A percentile compares a stretch with the other conserved stretches of the same genome.
These are phyloP conservation scores for Ageneiosus marmoratus DNA, from an alignment of 2,113 vertebrate species.

Conservation along the genomic window DNA sequence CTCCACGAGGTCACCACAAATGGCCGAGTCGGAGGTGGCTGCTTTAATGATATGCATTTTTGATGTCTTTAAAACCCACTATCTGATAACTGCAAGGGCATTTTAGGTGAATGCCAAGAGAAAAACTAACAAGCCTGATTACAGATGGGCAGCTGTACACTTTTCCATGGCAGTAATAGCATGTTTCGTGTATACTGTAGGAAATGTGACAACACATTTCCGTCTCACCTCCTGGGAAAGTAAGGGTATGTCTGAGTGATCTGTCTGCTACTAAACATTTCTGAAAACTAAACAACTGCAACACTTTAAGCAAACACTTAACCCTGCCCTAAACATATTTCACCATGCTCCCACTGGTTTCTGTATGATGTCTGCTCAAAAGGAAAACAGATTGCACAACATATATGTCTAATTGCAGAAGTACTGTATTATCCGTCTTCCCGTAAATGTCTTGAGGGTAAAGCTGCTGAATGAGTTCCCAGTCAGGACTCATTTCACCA, in stretches of 20 bases:
- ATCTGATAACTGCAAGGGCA: neutral
- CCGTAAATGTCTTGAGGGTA: neutral
- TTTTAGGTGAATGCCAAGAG: neutral
- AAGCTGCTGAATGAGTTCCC: neutral
- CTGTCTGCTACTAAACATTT: constrained; percentile 2
- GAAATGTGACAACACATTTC: constrained; percentile 8
- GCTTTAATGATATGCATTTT: constrained; percentile 1
- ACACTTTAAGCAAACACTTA: neutral
- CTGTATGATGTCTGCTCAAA: neutral
- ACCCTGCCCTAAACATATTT: neutral
- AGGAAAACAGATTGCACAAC: neutral
- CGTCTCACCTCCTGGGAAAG: constrained; percentile 1
- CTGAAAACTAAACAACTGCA: neutral
- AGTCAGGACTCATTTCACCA: constrained; percentile 6
- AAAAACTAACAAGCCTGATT: neutral
- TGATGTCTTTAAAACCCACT: neutral
- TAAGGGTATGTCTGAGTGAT: neutral
- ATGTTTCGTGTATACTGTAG: constrained; percentile 8
- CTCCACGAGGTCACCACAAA: constrained; percentile 12
- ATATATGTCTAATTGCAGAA: constrained; percentile 21
- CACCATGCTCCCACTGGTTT: neutral
- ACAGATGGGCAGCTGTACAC: constrained; percentile 7
- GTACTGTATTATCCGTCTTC: constrained; percentile 5
- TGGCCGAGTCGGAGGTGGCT: neutral
- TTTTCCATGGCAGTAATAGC: constrained; percentile 5